Evolutionary conservation across 2,797 vertebrate species (phyloP).

Genomic region (Nyctibius grandis): DNA sequence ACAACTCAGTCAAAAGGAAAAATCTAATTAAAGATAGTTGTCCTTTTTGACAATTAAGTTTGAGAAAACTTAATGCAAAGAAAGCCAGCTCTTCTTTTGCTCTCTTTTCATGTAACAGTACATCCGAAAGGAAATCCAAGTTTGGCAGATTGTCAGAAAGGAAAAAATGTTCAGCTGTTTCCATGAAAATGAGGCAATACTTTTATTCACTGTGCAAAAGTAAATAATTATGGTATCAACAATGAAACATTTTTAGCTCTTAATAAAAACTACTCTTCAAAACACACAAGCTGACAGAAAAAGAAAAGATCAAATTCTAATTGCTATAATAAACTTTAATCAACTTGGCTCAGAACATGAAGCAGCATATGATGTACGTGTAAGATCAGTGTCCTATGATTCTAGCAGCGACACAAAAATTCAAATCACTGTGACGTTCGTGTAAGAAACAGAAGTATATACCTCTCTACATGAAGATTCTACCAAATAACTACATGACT

Average conservation of each 20-base stretch:
- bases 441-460: background rate
- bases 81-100: background rate
- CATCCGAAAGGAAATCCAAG: background rate
- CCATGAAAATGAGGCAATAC: background rate
- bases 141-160: background rate
- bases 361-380: background rate
- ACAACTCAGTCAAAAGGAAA: background rate
- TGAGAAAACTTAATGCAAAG: background rate
- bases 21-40: background rate
- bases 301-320: background rate
- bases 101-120: background rate
- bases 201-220: background rate
- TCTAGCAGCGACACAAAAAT: background rate
- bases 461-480: background rate
- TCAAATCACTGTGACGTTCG: background rate
- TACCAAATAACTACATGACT: background rate
- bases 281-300: background rate
- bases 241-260: background rate
- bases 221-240: background rate
- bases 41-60: background rate
- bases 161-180: background rate
- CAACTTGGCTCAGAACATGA: background rate
- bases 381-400: background rate
- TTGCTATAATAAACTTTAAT: background rate
- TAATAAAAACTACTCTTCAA: background rate